phyloP scores from a whole-genome alignment of 1,140 invertebrate species.

The Oscheius sp. region DNA sequence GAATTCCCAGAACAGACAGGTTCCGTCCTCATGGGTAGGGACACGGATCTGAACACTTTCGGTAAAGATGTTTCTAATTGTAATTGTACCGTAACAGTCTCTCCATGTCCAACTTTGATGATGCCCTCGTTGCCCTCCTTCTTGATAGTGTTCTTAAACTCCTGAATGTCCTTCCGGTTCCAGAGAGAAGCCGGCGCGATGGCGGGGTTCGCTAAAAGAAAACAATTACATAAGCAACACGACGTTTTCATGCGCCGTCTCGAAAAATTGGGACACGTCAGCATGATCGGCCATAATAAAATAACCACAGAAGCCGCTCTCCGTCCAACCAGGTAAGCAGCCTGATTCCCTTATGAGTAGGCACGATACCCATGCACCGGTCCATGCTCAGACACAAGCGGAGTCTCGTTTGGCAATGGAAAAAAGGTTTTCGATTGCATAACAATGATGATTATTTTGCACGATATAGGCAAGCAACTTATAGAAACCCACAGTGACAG shows the following conservation, averaged over 20 bases:
- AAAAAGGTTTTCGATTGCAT: background rate
- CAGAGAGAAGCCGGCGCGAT: conserved; percentile 86
- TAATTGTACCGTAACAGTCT: conserved; percentile 80
- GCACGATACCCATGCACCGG: too few species aligned
- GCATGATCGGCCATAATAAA: background rate
- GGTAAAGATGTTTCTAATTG: background rate
- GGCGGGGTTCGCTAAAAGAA: conserved; percentile 55
- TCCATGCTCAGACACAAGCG: conserved; percentile 11
- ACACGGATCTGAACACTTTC: conserved; percentile 73
- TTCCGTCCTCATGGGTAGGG: conserved; percentile 89
- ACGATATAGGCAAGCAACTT: conserved; percentile 21
- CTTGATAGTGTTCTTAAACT: conserved; percentile 73
- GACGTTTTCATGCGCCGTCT: background rate
- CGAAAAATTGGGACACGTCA: background rate
- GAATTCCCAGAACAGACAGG: conserved; percentile 98
- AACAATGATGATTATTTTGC: background rate
- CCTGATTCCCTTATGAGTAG: too few species aligned
- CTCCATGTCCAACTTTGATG: conserved; percentile 92
- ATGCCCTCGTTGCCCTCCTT: conserved; percentile 84
- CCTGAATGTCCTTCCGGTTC: conserved; percentile 83
- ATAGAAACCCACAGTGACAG: conserved; percentile 59
- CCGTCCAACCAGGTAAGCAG: background rate
- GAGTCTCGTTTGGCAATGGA: background rate
- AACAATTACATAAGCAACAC: background rate
- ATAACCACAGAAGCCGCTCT: background rate